Conservation (phyloP, 2,797 vertebrate genomes). For the Pseudomugil tenellus region DNA sequence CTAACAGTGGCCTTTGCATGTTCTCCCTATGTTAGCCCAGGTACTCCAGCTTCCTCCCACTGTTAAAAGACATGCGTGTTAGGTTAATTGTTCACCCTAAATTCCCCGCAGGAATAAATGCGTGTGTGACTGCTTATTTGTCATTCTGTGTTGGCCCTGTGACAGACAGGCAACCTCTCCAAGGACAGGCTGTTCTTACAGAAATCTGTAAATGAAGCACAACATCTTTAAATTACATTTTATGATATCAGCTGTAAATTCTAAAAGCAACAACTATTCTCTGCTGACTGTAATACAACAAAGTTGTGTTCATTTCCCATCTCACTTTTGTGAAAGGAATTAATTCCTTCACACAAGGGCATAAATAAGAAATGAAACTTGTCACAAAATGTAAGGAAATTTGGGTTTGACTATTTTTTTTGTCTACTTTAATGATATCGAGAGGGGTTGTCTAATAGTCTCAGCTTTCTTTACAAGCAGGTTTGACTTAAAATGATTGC, state of each 20-base stretch:
- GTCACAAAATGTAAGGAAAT: not conserved
- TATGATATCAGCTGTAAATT: not conserved
- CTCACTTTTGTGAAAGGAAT: not conserved
- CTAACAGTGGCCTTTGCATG: too few species aligned
- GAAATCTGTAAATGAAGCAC: not conserved
- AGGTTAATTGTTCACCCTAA: too few species aligned
- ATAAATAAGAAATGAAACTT: not conserved
- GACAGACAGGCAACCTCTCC: too few species aligned
- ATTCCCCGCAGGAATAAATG: too few species aligned
- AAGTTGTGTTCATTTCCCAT: not conserved
- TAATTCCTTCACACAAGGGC: not conserved
- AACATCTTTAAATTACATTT: not conserved
- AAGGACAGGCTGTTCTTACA: not conserved
- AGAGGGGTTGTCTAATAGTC: not conserved
- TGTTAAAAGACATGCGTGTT: too few species aligned
- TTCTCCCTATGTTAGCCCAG: too few species aligned
- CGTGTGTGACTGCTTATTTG: too few species aligned
- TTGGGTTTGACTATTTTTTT: not conserved
- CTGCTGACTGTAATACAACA: not conserved
- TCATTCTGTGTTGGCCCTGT: too few species aligned
- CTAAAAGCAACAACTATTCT: not conserved
- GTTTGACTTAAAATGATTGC: not conserved
- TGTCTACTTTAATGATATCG: not conserved
- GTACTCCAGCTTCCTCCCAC: too few species aligned
- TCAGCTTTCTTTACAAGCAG: not conserved